Evolutionary conservation across 2,888 invertebrate genomes (phyloP), one percentile per base, ranked within the genome.

Genomic region (Lapara coniferarum): DNA sequence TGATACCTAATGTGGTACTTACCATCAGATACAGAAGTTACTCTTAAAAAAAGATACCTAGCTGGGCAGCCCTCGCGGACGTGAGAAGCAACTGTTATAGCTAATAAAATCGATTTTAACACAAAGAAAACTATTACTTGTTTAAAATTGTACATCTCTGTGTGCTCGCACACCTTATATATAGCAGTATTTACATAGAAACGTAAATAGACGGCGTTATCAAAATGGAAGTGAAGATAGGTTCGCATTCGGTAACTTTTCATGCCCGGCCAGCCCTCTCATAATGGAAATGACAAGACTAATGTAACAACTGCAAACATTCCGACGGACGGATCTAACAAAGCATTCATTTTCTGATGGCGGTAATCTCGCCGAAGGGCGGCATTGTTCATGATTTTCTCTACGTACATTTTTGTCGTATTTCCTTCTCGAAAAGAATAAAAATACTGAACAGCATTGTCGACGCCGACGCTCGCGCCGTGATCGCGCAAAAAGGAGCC

Each of bases 341-440:
- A 93, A 93, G 92, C 93, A 84, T 90, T 92, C 93, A 92, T 93
- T 92, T 91, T 89, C 90, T 87, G 93, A 92, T 90, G 93, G 92
- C 93, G 92, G 92, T 91, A 91, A 93, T 92, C 90, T 89, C 90
- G 90, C 89, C 92, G 89, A 89, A 90, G 93, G 92, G 91, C 89
- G 86, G 86, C 85, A 92, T 93, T 93, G 93, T 93, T 92, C 92
- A 87, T 89, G 85, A 90, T 91, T 91, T 90, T 89, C 91, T 90
- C 88, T 85, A 78, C 85, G 83, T 82, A 76, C 77, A 75, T 82
- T 82, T 85, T 86, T 87, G 85, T 88, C 86, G 84, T 88, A 88
- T 89, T 91, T 89, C 89, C 88, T 89, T 86, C 85, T 84, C 86
- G 87, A 83, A 89, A 90, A 89, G 90, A 91, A 91, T 91, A 89